These are phyloP conservation scores for Donacobius atricapilla DNA, from an alignment of 2,113 vertebrate genomes.

Conservation along the genomic window DNA sequence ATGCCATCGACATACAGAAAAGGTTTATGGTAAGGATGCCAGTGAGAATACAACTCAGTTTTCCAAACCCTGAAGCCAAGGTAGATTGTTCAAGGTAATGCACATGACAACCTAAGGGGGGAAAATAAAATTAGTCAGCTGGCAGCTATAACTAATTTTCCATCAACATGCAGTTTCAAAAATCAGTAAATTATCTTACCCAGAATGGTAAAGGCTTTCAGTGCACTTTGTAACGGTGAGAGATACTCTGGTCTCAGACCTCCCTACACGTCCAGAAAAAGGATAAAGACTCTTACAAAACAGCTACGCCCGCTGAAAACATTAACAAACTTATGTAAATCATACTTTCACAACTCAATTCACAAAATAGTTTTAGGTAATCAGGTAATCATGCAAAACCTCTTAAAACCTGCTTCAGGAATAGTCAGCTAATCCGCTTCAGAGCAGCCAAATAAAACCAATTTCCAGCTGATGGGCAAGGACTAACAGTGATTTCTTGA, in stretches of 20 bases:
- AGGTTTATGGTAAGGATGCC: not conserved
- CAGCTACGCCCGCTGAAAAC: not conserved
- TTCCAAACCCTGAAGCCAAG: not conserved
- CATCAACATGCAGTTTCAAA: not conserved
- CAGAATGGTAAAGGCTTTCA: not conserved
- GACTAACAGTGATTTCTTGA: not conserved
- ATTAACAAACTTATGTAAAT: not conserved
- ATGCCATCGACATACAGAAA: rapidly evolving
- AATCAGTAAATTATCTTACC: not conserved
- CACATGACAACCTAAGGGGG: not conserved
- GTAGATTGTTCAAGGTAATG: not conserved
- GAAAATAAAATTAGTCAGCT: not conserved
- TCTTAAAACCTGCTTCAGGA: not conserved
- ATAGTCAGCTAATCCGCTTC: not conserved
- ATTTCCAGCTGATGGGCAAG: not conserved
- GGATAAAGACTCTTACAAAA: not conserved
- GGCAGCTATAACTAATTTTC: not conserved
- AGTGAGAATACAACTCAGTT: not conserved
- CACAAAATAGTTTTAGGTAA: not conserved
- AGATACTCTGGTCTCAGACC: not conserved
- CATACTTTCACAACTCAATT: not conserved
- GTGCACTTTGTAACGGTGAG: not conserved
- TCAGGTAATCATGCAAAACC: not conserved
- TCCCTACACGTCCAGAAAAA: not conserved
- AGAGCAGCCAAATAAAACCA: not conserved